Evolutionary conservation across 2,113 vertebrate species (phyloP).

Genomic region (Aegithalos caudatus): DNA sequence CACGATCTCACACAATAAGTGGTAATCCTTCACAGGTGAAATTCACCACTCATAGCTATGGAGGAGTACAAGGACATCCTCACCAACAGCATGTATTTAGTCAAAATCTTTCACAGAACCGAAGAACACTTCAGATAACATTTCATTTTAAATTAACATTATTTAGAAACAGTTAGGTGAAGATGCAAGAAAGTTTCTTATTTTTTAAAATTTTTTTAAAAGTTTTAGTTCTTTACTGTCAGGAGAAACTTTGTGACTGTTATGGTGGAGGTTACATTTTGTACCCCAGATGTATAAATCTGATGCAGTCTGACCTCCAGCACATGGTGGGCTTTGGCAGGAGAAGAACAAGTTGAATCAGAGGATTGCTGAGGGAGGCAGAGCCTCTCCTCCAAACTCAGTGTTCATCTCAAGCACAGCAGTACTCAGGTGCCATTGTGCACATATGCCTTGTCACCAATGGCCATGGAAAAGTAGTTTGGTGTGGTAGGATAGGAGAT

Average conservation of each 20-base stretch:
- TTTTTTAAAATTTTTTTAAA: neutral
- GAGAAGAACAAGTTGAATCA: neutral
- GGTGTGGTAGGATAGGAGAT: neutral
- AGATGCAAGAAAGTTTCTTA: neutral
- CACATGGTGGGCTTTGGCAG: accelerated
- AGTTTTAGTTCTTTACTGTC: neutral
- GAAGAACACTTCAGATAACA: neutral
- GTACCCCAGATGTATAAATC: neutral
- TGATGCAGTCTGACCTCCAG: neutral
- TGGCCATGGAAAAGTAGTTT: neutral
- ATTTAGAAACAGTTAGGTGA: neutral
- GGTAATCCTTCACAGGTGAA: neutral
- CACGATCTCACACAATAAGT: neutral
- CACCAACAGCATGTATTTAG: neutral
- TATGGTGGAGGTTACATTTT: neutral
- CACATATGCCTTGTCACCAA: accelerated
- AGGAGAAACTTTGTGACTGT: neutral
- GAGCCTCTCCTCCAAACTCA: neutral
- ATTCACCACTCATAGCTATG: neutral
- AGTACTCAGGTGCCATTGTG: neutral
- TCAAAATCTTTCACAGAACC: neutral
- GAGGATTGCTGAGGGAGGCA: neutral
- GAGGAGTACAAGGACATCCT: neutral
- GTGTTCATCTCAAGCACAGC: neutral
- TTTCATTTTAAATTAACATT: neutral